These are phyloP conservation scores for Apis florea DNA, from an alignment of 1,140 invertebrate genomes.

Conservation along the genomic window DNA sequence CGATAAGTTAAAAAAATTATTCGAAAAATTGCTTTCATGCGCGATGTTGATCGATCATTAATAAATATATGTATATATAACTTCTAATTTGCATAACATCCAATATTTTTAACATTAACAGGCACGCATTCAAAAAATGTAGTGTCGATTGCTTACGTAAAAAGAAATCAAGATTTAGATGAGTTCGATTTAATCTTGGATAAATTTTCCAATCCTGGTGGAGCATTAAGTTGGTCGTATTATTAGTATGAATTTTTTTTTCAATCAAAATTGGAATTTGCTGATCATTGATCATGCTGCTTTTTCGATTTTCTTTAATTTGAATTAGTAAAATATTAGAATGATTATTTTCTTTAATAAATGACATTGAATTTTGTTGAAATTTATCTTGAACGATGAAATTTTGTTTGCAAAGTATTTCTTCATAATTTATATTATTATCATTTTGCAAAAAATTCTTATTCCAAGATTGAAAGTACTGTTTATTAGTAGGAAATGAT, in stretches of 20 bases:
- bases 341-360: background rate
- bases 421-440: background rate
- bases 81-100: constrained; percentile 4
- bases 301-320: too few relatives aligned
- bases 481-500: background rate
- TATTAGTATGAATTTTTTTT: background rate
- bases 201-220: background rate
- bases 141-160: constrained; percentile 32
- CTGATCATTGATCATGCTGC: too few relatives aligned
- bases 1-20: too few relatives aligned
- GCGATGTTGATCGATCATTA: too few relatives aligned
- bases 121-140: constrained; percentile 12
- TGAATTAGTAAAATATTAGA: background rate
- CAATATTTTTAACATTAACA: constrained; percentile 1
- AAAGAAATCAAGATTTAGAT: background rate
- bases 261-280: background rate
- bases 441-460: background rate
- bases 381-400: background rate
- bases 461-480: too few relatives aligned
- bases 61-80: too few relatives aligned
- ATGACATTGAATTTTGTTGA: background rate
- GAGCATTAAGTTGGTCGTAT: background rate
- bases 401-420: background rate
- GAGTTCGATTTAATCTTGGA: background rate
- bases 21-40: too few relatives aligned